These are phyloP conservation scores for Synanthedon andrenaeformis DNA, from an alignment of 2,888 invertebrate species.

Conservation along the genomic window DNA sequence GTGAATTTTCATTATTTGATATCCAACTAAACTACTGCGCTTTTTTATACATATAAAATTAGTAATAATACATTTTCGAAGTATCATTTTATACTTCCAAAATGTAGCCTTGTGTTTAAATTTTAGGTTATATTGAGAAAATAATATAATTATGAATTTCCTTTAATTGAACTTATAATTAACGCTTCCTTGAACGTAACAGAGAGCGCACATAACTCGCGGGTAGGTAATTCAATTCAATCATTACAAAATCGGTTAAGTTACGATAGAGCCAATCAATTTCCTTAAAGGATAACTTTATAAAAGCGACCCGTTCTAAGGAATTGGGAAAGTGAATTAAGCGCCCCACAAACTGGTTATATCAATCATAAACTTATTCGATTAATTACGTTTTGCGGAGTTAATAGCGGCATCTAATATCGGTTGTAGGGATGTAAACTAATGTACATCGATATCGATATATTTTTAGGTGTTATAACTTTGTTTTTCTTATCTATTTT, in stretches of 20 bases:
- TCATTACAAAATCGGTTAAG: conserved; percentile 50
- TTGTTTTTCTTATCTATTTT: no score
- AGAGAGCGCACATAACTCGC: conserved; percentile 21
- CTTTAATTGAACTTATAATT: conserved; percentile 32
- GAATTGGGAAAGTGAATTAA: conserved; percentile 70
- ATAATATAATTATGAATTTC: conserved; percentile 21
- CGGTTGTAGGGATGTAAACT: conserved; percentile 35
- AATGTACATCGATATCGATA: conserved; percentile 6
- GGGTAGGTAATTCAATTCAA: conserved; percentile 36
- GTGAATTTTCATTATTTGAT: no score
- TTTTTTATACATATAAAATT: no score
- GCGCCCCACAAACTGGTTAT: conserved; percentile 69
- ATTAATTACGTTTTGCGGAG: conserved; percentile 72
- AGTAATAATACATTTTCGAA: no score
- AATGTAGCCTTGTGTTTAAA: no score
- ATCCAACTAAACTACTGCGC: no score
- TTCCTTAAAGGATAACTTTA: conserved; percentile 62
- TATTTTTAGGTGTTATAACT: neutral
- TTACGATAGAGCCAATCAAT: conserved; percentile 57
- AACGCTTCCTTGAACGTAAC: conserved; percentile 27
- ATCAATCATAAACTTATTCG: conserved; percentile 72
- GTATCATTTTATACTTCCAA: no score
- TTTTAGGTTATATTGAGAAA: neutral
- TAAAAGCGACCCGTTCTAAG: conserved; percentile 47
- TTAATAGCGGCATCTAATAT: conserved; percentile 71